Evolutionary conservation across 2,113 vertebrate species (phyloP), one percentile per base, ranked within the genome.

Genomic region (Neolamprologus modestus): DNA sequence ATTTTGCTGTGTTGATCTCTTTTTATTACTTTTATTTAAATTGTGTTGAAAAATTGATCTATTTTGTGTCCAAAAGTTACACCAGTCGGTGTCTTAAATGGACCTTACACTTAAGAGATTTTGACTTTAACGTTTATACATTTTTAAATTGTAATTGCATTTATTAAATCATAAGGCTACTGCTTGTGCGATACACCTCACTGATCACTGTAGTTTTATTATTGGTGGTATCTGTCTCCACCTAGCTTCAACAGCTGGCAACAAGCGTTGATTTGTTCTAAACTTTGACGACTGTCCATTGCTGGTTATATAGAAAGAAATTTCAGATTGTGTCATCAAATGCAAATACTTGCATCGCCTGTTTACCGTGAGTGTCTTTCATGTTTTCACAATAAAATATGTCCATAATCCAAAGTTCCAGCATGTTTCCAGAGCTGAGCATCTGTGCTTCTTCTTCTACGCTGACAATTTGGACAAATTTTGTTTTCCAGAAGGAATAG

Each of bases 361-460:
- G 19, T 68, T 68, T 66, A 13, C 19, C 1, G 0, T 71, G n/a
- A 40, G 63, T 71, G 4, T 71, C 11, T 40, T 73, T 24, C 21
- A 73, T 17, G 21, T 71, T 47, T 76, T 17, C 21, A 40, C 66
- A 24, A 16, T 7, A 45, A 10, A 76, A 11, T 40, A 68, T 21
- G n/a, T 42, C 37, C 16, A 4, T 0, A 24, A 24, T 40, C 68
- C 3, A 16, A 16, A 73, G 68, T 45, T 16, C 68, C 40, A 47
- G 24, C 3, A 10, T 28, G 9, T 47, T 47, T 26, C 24, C 21
- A 76, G 14, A 47, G 0, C 71, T 47, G 40, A 73, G 40, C 3
- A 0, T 73, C 9, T 47, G 24, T 19, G 42, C 16, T 61, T 33
- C 28, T 61, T 61, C 68, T 76, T 4, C 14, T 28, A 16, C 0